Conservation (phyloP, 2,113 vertebrate species). For the Corythaeola cristata region DNA sequence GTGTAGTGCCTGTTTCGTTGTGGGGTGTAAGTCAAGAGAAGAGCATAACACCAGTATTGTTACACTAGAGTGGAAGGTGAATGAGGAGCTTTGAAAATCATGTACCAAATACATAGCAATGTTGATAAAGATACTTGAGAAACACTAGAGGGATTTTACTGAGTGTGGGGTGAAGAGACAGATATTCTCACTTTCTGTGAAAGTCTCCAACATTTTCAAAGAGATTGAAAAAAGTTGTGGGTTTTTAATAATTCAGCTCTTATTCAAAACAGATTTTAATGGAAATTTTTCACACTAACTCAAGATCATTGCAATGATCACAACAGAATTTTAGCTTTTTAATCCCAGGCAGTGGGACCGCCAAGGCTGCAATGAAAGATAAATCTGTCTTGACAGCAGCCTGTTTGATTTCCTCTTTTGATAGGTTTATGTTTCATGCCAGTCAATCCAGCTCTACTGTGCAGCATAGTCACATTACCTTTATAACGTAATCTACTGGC, state of each 20-base stretch:
- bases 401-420: conserved; percentile 43
- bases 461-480: background rate
- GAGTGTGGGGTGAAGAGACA: background rate
- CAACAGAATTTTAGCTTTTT: conserved; percentile 18
- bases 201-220: background rate
- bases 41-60: background rate
- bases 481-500: background rate
- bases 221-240: background rate
- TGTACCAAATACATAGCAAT: background rate
- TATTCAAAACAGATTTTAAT: background rate
- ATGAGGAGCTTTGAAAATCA: background rate
- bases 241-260: background rate
- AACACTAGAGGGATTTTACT: background rate
- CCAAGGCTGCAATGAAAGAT: conserved; percentile 38
- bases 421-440: conserved; percentile 50
- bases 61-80: background rate
- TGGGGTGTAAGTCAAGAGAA: background rate
- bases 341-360: background rate
- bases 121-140: background rate
- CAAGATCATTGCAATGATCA: background rate
- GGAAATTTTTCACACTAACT: background rate
- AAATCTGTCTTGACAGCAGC: conserved; percentile 40
- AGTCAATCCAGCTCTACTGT: background rate
- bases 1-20: background rate
- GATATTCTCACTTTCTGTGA: background rate